Evolutionary conservation across 2,113 vertebrate genomes (phyloP).

Genomic region (Hymenochirus boettgeri): DNA sequence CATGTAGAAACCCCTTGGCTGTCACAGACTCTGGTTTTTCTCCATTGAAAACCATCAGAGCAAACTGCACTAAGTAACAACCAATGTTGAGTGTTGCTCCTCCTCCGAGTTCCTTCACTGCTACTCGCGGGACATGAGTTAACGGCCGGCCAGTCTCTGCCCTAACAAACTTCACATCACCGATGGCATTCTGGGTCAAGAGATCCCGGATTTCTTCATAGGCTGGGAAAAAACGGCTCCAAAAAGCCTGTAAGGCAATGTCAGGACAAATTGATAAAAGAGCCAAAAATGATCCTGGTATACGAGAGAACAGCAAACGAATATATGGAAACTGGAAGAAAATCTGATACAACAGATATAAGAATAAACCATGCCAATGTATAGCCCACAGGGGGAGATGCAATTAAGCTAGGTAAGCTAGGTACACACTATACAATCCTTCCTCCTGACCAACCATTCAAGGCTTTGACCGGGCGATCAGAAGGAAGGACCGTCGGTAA

Average conservation of each 20-base stretch:
- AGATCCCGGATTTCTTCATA: slow-evolving; percentile 61
- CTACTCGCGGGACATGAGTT: slow-evolving; percentile 50
- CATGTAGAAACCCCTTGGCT: slow-evolving; percentile 52
- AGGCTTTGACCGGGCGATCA: no score
- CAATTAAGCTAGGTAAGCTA: no score
- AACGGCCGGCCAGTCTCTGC: slow-evolving; percentile 54
- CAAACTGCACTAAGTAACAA: slow-evolving; percentile 65
- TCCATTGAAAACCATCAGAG: slow-evolving; percentile 70
- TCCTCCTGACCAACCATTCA: no score
- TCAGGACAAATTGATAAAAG: no score
- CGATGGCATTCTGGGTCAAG: slow-evolving; percentile 54
- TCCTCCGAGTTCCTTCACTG: slow-evolving; percentile 62
- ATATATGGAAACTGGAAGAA: no score
- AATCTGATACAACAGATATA: no score
- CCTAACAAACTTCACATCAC: slow-evolving; percentile 66
- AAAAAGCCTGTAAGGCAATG: slow-evolving; percentile 57
- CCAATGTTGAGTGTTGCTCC: slow-evolving; percentile 62
- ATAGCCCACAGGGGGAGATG: no score
- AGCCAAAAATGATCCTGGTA: no score
- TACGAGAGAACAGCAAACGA: no score
- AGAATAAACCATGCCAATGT: no score
- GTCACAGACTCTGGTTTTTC: slow-evolving; percentile 63
- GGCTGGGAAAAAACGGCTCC: slow-evolving; percentile 62
- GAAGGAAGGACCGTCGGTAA: no score
- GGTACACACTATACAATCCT: no score